phyloP scores from a whole-genome alignment of 1,140 invertebrate genomes.

The Subanguina moxae region DNA sequence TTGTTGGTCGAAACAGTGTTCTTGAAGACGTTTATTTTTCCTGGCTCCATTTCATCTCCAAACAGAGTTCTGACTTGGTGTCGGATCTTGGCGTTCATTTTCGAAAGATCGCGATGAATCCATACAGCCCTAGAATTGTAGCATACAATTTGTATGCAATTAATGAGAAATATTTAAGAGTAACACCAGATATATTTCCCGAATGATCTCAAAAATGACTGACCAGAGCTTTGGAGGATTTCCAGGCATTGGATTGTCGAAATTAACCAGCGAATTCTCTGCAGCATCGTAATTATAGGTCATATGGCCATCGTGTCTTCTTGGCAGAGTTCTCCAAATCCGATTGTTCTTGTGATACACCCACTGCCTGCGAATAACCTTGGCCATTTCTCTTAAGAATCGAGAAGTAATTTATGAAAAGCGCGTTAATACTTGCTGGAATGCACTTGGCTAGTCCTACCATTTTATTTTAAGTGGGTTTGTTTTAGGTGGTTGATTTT shows the following conservation, averaged over 20 bases:
- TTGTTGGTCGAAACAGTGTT: slow-evolving; percentile 52
- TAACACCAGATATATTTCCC: too few species aligned
- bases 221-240: slow-evolving; percentile 53
- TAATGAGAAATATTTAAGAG: too few species aligned
- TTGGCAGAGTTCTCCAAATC: slow-evolving; percentile 52
- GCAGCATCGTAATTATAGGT: slow-evolving; percentile 44
- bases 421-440: too few species aligned
- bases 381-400: slow-evolving; percentile 25
- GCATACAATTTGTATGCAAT: too few species aligned
- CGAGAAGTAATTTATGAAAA: too few species aligned
- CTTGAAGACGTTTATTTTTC: slow-evolving; percentile 51
- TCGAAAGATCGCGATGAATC: slow-evolving; percentile 38
- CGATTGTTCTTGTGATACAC: slow-evolving; percentile 49
- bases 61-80: not conserved
- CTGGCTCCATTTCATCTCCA: slow-evolving; percentile 37
- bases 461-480: too few species aligned
- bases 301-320: slow-evolving; percentile 41
- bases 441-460: too few species aligned
- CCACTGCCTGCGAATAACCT: slow-evolving; percentile 42
- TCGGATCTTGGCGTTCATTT: slow-evolving; percentile 24
- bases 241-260: slow-evolving; percentile 37
- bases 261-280: slow-evolving; percentile 37
- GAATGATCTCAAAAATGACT: too few species aligned
- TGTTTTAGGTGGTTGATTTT: too few species aligned
- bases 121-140: slow-evolving; percentile 48